A percentile compares a stretch with the other conserved stretches of the same genome.
These are phyloP conservation scores for Ariolimax columbianus DNA, from an alignment of 2,888 invertebrate genomes.

Conservation along the genomic window DNA sequence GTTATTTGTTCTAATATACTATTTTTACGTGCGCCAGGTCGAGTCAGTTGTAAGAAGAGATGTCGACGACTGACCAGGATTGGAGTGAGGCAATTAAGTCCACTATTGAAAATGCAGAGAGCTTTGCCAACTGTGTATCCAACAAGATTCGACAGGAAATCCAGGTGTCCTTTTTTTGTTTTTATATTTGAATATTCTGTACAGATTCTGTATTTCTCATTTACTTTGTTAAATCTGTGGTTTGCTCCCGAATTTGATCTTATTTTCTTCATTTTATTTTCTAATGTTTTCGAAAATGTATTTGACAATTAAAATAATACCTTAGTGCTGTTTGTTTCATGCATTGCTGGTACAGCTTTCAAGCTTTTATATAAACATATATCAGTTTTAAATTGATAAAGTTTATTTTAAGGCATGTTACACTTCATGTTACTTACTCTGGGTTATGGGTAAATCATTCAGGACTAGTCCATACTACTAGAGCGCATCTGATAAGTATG, in stretches of 20 bases:
- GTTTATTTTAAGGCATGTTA: background rate
- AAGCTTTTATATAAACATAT: background rate
- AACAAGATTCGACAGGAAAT: background rate
- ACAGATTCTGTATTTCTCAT: too few species aligned
- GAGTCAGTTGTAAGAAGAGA: background rate
- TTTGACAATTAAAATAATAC: too few species aligned
- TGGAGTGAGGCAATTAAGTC: constrained; percentile 42
- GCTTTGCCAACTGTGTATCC: background rate
- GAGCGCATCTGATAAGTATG: background rate
- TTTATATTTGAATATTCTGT: background rate
- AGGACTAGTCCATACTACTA: background rate
- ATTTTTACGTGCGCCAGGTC: background rate
- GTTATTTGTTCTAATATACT: background rate
- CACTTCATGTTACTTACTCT: background rate
- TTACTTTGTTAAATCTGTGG: background rate
- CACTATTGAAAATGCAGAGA: constrained; percentile 22
- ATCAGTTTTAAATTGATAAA: background rate
- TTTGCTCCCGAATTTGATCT: background rate
- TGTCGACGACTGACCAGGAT: constrained; percentile 32
- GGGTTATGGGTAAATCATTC: background rate
- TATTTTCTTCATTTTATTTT: too few species aligned
- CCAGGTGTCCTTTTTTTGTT: constrained; percentile 11
- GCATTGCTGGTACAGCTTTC: background rate
- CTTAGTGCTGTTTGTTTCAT: background rate
- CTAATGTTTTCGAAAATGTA: too few species aligned